Percentiles rank a stretch among this genome's conserved stretches.
Conservation (phyloP, 2,797 vertebrate genomes). For the Micropoecilia bifurca region DNA sequence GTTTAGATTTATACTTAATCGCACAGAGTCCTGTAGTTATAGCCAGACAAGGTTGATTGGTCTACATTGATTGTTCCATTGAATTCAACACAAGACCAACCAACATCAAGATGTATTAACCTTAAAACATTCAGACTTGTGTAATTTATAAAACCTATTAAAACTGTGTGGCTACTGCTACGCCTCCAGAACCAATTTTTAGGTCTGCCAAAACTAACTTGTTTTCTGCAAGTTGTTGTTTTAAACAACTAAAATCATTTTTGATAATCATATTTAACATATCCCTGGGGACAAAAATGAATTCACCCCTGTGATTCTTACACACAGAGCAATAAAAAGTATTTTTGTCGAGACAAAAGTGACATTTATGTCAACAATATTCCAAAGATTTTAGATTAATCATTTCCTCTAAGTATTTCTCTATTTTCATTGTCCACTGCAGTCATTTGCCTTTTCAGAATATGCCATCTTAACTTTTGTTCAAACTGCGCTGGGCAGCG, state of each 20-base stretch:
- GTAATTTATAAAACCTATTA: background rate
- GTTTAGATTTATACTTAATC: conserved; percentile 36
- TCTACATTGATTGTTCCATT: conserved; percentile 33
- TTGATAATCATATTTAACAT: background rate
- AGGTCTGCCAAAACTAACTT: background rate
- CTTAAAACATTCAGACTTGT: background rate
- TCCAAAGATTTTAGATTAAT: background rate
- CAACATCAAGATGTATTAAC: conserved; percentile 18
- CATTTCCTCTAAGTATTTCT: conserved; percentile 1
- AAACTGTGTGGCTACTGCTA: background rate
- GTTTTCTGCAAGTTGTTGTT: background rate
- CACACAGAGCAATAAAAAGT: background rate
- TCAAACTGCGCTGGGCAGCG: conserved; percentile 49
- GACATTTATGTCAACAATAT: background rate
- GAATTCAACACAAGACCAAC: conserved; percentile 12
- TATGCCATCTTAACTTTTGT: conserved; percentile 46
- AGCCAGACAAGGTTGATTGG: conserved; percentile 48
- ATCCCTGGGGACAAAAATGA: background rate
- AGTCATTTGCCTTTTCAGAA: conserved; percentile 41
- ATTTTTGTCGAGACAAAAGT: conserved; percentile 2
- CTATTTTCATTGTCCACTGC: conserved; percentile 17
- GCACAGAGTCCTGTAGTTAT: conserved; percentile 22
- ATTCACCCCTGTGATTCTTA: background rate
- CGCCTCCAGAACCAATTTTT: background rate
- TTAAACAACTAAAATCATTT: background rate